These are phyloP conservation scores for Penaeus indicus DNA, from an alignment of 1,140 invertebrate genomes.

Conservation along the genomic window DNA sequence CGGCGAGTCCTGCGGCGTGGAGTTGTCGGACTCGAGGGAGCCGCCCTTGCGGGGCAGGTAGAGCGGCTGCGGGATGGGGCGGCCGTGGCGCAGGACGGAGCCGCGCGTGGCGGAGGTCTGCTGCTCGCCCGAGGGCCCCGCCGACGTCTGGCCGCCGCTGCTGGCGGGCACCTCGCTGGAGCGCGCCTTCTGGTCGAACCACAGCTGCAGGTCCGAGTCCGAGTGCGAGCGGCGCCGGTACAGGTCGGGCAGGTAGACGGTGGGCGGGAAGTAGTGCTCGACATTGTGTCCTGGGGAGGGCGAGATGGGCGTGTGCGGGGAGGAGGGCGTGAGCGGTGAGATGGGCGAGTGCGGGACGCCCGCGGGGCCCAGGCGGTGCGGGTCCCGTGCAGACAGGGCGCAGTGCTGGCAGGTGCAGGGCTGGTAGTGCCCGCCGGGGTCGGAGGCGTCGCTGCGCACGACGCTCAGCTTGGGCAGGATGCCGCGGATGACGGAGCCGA, in stretches of 20 bases:
- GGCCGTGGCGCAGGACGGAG: constrained; percentile 66
- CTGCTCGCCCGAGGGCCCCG: constrained; percentile 68
- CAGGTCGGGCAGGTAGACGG: constrained; percentile 67
- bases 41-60: constrained; percentile 71
- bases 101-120: constrained; percentile 50
- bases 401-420: constrained; percentile 64
- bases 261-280: constrained; percentile 64
- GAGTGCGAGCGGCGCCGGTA: constrained; percentile 78
- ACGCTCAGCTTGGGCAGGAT: constrained; percentile 67
- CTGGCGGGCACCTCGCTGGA: constrained; percentile 68
- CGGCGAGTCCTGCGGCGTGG: constrained; percentile 83
- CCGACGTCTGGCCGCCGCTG: constrained; percentile 68
- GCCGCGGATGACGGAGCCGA: constrained; percentile 60
- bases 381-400: constrained; percentile 60
- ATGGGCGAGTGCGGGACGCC: constrained; percentile 56
- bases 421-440: constrained; percentile 68
- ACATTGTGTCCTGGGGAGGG: constrained; percentile 72
- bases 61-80: constrained; percentile 69
- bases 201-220: constrained; percentile 77
- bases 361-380: constrained; percentile 52
- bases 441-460: constrained; percentile 66
- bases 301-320: constrained; percentile 70
- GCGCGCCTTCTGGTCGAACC: constrained; percentile 62
- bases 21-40: constrained; percentile 71
- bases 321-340: constrained; percentile 64